Base-by-base conservation (phyloP, 1,140 invertebrate species). In the Grapholita molesta region DNA sequence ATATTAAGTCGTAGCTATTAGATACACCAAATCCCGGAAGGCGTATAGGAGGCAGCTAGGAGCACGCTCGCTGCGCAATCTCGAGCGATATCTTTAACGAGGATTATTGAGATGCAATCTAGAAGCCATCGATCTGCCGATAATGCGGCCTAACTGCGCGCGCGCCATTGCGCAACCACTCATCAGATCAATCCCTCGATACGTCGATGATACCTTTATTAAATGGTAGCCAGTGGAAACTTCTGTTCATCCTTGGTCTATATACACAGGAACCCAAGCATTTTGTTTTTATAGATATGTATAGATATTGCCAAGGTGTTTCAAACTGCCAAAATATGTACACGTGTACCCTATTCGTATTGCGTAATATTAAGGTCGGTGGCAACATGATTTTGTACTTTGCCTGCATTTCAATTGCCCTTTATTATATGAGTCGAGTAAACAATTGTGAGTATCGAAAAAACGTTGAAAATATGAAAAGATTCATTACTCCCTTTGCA, bases 41-140 rank as follows among this genome's bases (percentile, higher is more conserved):
- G 75, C 77, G 77, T 78, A 79, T 82, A 82, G 83, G 81, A 52
- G 66, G 33, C 25, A 86, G 80, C 77, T 69, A 57, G 71, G 78
- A 78, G 80, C 80, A 79, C 81, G 79, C 70, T 82, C 64, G 65
- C 67, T 68, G 33, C 35, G 80, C 80, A 86, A 89, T 89, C 86
- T 84, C 64, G 69, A 70, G 66, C 77, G 78, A 82, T 83, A 84
- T 87, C 83, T 88, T 77, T 78, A 80, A 82, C 79, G 82, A 76
- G 78, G 76, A 86, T 88, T 88, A 91, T 91, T 89, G 84, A 87
- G 89, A 89, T 88, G 82, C 86, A 86, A 89, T 89, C 89, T 87
- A 84, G 80, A 81, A 84, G 82, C 86, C 79, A 89, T 88, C 81
- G 85, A 91, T 88, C 80, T 78, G 53, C 72, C 73, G 78, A 85